Base-by-base conservation (phyloP, 1,140 invertebrate species). In the Sarcophaga bullata region DNA sequence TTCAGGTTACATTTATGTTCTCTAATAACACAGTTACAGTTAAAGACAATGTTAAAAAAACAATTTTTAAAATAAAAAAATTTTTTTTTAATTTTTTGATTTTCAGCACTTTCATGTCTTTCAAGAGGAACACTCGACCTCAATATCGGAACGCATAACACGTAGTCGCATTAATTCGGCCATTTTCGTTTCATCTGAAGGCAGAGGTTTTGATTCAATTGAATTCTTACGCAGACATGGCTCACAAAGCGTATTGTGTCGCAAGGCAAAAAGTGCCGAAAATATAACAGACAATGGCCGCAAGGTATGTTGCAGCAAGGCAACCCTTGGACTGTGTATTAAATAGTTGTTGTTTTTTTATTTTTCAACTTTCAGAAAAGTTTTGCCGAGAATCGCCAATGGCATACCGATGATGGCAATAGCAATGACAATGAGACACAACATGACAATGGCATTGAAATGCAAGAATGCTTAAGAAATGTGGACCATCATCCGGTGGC, bases 161-260 rank as follows among this genome's bases (percentile, higher is more conserved):
- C 91, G 95, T 81, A 94, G 94, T 82, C 92, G 95, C 17, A 94
- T 95, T 85, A 95, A 95, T 87, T 95, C 94, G 82, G 95, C 95
- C n/a, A 95, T 95, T 85, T 94, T 94, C 86, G 92, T 94, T 19
- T 94, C 93, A 73, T 93, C 93, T 84, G 94, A 95, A 88, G 94
- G 95, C 3, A 92, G 94, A 13, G 94, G 94, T 72, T 95, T 95
- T 86, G 92, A 95, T 89, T 92, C 95, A 86, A 93, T 94, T 89
- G 94, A 94, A 89, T 96, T 95, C 86, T 91, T 95, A 84, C 92
- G 94, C 62, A 91, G 95, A 73, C 94, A 95, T 86, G 95, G 95
- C 5, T 95, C 94, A n/a, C 94, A 95, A 84, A 95, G 95, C 19
- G 93, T 93, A 84, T 89, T 95, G 58, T 96, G 95, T 87, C 92